Evolutionary conservation across 1,140 invertebrate species (phyloP).

Genomic region (Euura lappo): DNA sequence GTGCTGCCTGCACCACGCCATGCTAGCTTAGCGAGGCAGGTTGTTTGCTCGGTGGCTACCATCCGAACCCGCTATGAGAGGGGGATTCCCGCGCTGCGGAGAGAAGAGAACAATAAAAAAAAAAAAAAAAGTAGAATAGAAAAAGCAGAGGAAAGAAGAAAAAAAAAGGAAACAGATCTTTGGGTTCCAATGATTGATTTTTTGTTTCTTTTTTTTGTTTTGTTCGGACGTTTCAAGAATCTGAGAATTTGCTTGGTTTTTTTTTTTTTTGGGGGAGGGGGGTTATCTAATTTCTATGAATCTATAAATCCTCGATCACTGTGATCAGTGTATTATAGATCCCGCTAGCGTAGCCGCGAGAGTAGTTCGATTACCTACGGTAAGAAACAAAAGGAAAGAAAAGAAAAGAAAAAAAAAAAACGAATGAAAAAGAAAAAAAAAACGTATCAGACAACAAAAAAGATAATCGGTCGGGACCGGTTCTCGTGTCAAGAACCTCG

Average conservation of each 20-base stretch:
- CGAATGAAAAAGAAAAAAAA: not conserved
- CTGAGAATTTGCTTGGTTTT: no score
- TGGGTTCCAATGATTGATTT: no score
- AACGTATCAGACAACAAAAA: not conserved
- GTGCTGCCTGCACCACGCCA: not conserved
- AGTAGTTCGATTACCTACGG: not conserved
- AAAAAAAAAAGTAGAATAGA: no score
- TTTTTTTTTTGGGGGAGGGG: no score
- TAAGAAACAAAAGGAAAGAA: not conserved
- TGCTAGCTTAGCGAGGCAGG: conserved; percentile 31
- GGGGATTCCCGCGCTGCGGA: no score
- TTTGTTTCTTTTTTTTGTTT: no score
- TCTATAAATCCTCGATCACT: no score
- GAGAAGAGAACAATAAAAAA: no score
- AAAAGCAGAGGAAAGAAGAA: not conserved
- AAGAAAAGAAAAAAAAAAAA: not conserved
- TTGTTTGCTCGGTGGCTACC: conserved; percentile 37
- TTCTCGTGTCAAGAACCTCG: conserved; percentile 5
- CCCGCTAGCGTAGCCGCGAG: not conserved
- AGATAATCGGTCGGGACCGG: not conserved
- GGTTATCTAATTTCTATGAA: no score
- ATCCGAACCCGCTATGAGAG: not conserved
- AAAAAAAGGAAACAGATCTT: not conserved
- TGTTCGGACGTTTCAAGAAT: no score
- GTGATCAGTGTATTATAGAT: no score